A percentile compares a stretch with the other conserved stretches of the same genome.
Evolutionary conservation across 2,888 invertebrate genomes (phyloP).

Genomic region (Drosophila histrio): DNA sequence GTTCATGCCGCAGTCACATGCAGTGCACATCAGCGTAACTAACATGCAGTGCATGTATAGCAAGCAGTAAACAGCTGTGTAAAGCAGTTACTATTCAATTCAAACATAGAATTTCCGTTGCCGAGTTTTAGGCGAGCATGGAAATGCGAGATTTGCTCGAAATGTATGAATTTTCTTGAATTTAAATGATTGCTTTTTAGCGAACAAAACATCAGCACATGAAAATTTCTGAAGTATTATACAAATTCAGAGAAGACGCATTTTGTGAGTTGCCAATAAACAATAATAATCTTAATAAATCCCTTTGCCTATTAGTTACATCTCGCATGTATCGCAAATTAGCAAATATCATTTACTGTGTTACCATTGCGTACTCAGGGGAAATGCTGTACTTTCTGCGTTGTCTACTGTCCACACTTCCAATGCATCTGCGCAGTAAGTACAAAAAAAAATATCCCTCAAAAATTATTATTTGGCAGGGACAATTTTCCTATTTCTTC

Average conservation of each 20-base stretch:
- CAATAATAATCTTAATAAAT: not conserved
- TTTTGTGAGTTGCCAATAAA: too few species aligned
- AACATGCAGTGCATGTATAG: not conserved
- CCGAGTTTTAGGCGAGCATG: not conserved
- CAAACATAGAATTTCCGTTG: not conserved
- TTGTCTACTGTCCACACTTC: conserved; percentile 45
- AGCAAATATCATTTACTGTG: conserved; percentile 12
- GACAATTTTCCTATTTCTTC: conserved; percentile 39
- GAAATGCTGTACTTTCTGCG: conserved; percentile 44
- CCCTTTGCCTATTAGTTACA: not conserved
- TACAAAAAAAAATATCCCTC: conserved; percentile 47
- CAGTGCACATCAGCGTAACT: not conserved
- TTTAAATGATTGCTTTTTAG: too few species aligned
- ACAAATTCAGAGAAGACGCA: too few species aligned
- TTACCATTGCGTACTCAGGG: conserved; percentile 6
- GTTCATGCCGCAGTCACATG: not conserved
- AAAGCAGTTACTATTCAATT: not conserved
- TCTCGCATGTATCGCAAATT: conserved; percentile 6
- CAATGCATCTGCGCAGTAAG: conserved; percentile 69
- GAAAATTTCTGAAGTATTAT: too few species aligned
- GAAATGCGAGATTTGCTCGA: not conserved
- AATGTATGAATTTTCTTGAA: not conserved
- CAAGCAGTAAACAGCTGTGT: not conserved
- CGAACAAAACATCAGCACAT: too few species aligned
- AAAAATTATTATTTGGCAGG: conserved; percentile 33